Evolutionary conservation across 2,113 vertebrate genomes (phyloP).

Genomic region (Muscicapa adusta): DNA sequence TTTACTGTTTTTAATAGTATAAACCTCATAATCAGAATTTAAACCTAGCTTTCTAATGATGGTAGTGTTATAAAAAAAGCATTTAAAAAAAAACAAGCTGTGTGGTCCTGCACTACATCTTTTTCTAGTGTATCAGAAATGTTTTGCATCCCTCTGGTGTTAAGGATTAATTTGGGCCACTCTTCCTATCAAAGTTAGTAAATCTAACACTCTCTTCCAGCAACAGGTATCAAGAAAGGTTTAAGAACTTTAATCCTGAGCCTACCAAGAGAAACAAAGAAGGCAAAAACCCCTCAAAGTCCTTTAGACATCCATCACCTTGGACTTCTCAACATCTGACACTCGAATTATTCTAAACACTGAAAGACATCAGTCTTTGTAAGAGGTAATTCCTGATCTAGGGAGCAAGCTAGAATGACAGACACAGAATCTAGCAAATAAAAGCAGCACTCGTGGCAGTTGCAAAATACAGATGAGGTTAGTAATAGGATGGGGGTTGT

Average conservation of each 20-base stretch:
- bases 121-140: not conserved
- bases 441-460: not conserved
- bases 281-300: accelerated
- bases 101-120: not conserved
- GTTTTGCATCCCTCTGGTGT: not conserved
- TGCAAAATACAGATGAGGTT: not conserved
- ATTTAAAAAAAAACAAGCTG: not conserved
- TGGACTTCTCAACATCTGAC: not conserved
- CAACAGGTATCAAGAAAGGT: not conserved
- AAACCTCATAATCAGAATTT: not conserved
- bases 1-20: not conserved
- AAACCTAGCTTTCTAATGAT: not conserved
- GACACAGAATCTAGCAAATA: not conserved
- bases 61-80: not conserved
- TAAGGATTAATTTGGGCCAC: not conserved
- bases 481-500: not conserved
- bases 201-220: not conserved
- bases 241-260: not conserved
- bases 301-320: not conserved
- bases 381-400: not conserved
- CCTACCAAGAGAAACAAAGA: not conserved
- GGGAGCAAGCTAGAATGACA: not conserved
- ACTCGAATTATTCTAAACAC: not conserved
- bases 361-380: not conserved
- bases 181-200: not conserved